A percentile compares a stretch with the other conserved stretches of the same genome.
Conservation (phyloP, 2,888 invertebrate species). For the Achlya flavicornis region DNA sequence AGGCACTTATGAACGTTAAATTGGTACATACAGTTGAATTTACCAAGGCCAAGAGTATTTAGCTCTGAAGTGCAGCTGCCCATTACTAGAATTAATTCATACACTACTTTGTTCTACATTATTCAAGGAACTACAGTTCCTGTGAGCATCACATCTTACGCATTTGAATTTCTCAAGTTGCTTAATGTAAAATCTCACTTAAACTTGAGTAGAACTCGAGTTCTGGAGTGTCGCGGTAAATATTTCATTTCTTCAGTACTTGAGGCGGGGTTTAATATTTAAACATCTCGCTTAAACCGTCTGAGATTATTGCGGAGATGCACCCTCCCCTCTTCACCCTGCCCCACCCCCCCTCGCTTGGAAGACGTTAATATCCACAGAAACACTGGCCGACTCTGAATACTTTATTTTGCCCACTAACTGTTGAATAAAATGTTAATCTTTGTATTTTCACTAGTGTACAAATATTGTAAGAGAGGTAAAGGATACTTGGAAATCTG, state of each 20-base stretch:
- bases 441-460: neutral
- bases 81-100: neutral
- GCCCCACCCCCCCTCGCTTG: neutral
- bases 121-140: neutral
- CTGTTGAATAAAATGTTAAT: conserved; percentile 1
- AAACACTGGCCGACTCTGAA: neutral
- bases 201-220: conserved; percentile 5
- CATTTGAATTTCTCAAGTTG: conserved; percentile 2
- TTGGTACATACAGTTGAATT: no score
- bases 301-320: conserved; percentile 17
- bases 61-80: neutral
- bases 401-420: conserved; percentile 8
- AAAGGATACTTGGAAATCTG: neutral
- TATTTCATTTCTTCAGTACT: conserved; percentile 15
- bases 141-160: neutral
- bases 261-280: conserved; percentile 17
- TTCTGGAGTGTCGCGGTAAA: conserved; percentile 13
- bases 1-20: no score
- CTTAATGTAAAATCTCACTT: conserved; percentile 2
- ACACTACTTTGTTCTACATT: neutral
- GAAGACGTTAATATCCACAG: conserved; percentile 7
- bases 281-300: conserved; percentile 13
- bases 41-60: no score
- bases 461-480: neutral
- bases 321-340: neutral